Evolutionary conservation across 2,888 invertebrate genomes (phyloP).

Genomic region (Rosalia funebris): DNA sequence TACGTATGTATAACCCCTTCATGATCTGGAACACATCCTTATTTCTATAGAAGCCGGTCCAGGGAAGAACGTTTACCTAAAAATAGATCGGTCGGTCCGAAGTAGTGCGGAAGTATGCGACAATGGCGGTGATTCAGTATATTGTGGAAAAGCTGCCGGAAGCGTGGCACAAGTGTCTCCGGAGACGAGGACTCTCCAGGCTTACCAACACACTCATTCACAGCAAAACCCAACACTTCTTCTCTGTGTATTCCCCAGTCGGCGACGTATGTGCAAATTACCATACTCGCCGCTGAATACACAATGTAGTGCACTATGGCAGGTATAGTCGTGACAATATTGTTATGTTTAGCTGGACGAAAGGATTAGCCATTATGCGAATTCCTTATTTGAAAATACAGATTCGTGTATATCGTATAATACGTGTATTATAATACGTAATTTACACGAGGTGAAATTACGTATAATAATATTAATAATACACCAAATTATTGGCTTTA

Average conservation of each 20-base stretch:
- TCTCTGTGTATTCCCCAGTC: slow-evolving; percentile 13
- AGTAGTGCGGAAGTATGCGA: slow-evolving; percentile 4
- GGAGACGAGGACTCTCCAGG: slow-evolving; percentile 26
- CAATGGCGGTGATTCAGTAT: slow-evolving; percentile 17
- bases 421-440: too few relatives aligned
- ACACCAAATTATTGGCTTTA: too few relatives aligned
- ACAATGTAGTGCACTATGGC: slow-evolving; percentile 18
- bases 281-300: slow-evolving; percentile 16
- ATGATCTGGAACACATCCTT: too few relatives aligned
- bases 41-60: too few relatives aligned
- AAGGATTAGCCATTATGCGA: slow-evolving; percentile 2
- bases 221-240: slow-evolving; percentile 5
- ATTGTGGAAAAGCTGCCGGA: slow-evolving; percentile 26
- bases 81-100: not conserved
- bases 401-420: too few relatives aligned
- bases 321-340: slow-evolving; percentile 22
- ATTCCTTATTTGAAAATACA: slow-evolving; percentile 7
- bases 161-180: slow-evolving; percentile 25
- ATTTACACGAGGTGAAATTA: too few relatives aligned
- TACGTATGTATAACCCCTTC: too few relatives aligned
- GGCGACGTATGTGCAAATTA: slow-evolving; percentile 22
- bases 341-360: slow-evolving; percentile 11
- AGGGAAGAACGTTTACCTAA: not conserved
- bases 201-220: slow-evolving; percentile 12
- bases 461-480: too few relatives aligned